Evolutionary conservation across 2,888 invertebrate genomes (phyloP).

Genomic region (Theodoxus fluviatilis): DNA sequence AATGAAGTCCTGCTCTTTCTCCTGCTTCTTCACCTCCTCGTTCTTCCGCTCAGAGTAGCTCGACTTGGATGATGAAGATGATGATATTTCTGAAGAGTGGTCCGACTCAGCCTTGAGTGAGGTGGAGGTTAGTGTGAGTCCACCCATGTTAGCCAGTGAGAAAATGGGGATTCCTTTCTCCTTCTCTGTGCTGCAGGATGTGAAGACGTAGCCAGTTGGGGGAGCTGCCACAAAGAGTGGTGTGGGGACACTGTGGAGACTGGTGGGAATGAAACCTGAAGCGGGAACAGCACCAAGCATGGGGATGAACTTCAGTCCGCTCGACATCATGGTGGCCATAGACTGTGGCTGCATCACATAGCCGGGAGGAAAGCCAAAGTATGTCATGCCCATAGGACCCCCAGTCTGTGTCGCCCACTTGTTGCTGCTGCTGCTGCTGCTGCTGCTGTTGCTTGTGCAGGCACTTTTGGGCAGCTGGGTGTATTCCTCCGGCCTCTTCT

Average conservation of each 20-base stretch:
- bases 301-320: slow-evolving; percentile 43
- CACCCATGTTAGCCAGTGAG: slow-evolving; percentile 30
- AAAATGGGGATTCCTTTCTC: slow-evolving; percentile 29
- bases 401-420: slow-evolving; percentile 25
- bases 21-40: slow-evolving; percentile 28
- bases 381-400: slow-evolving; percentile 35
- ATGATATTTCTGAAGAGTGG: not conserved
- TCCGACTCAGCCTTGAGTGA: no score
- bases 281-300: slow-evolving; percentile 37
- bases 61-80: slow-evolving; percentile 11
- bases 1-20: slow-evolving; percentile 44
- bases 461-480: not conserved
- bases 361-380: slow-evolving; percentile 37
- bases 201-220: slow-evolving; percentile 27
- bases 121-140: slow-evolving; percentile 27
- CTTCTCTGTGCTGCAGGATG: slow-evolving; percentile 21
- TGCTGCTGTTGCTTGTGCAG: not conserved
- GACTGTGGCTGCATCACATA: no score
- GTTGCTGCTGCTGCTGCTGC: slow-evolving; percentile 18
- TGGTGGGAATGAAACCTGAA: slow-evolving; percentile 30
- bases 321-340: slow-evolving; percentile 26
- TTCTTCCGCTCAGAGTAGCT: slow-evolving; percentile 30
- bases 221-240: slow-evolving; percentile 34
- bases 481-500: slow-evolving; percentile 17
- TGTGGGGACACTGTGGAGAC: slow-evolving; percentile 27